Base-by-base conservation (phyloP, 2,888 invertebrate species). In the Camptogramma bilineatum region DNA sequence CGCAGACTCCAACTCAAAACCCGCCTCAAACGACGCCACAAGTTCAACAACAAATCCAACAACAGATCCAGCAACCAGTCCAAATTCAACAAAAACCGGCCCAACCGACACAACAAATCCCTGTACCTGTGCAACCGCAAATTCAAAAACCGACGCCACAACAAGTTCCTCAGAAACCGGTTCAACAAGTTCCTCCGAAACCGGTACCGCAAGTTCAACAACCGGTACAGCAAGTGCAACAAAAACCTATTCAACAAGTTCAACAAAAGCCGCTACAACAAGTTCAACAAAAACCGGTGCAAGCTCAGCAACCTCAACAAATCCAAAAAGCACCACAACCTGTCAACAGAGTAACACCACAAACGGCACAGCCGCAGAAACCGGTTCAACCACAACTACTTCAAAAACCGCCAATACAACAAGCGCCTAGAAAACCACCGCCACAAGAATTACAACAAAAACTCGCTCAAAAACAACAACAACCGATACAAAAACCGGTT, bases 371-470 rank as follows among this genome's bases (percentile, higher is more conserved):
- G 34, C 66, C 66, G 1, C 76, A 74, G 21, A 78, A 72, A 39
- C 70, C 69, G 34, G 57, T 52, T 31, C 52, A 42, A 52, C 47
- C 60, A 51, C 70, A 70, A 52, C 51, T 57, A 19, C 64, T 69
- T 34, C 72, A 72, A 19, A 73, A 73, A 5, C 74, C 74, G 8
- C 70, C 71, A 0, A 53, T 70, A 4, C 72, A 72, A 50, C 72
- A 66, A 46, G 62, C 62, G 5, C 62, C 56, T 1, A 21, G 56
- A 19, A 71, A 68, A n/a, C 57, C 68, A 17, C 42, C 70, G 34
- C 74, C 62, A 9, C 56, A 52, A n/a, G 56, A 77, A 50, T 70
- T 77, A 53, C 81, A 79, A 56, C 72, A 73, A 47, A 46, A 62
- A 21, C 50, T 66, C 16, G 69, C 68, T 51, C 71, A 71, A 54